Evolutionary conservation across 2,113 vertebrate genomes (phyloP), one percentile per base, ranked within the genome.

Genomic region (Caretta caretta): DNA sequence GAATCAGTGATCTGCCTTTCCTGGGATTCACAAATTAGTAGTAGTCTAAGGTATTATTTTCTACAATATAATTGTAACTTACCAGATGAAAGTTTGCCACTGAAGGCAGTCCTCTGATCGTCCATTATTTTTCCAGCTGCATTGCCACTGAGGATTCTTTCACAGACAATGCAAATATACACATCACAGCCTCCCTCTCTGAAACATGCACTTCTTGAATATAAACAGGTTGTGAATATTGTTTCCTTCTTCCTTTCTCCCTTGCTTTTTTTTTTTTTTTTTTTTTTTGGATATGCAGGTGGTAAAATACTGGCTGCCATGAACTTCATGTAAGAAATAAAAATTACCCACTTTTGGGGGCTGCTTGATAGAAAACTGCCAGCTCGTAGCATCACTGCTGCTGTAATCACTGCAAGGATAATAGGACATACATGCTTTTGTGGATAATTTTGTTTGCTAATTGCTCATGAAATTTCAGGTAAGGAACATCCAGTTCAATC

Each of bases 51-150:
- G 95, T 97, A 97, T 97, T 94, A 95, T 98, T 98, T 97, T 96
- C 96, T 98, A 81, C 3, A 10, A 95, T 95, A 95, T 97, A 98
- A 98, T 96, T 98, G 97, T 98, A 98, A 98, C 72, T 96, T 97
- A 94, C 57, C 92, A 94, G 96, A 94, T 97, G 96, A 96, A 98
- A 98, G 98, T 98, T 98, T 98, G 97, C 97, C 97, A 98, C 97
- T 91, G 95, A 97, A 98, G 97, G 96, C 93, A 97, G 93, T 96
- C 90, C 90, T 94, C 96, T 90, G 75, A 87, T 97, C 97, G 96
- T 97, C 97, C 96, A 96, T 97, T 97, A 97, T 98, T 97, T 97
- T 97, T 97, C 97, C 97, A 98, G 98, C 96, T 97, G 96, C 95
- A 96, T 91, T 59, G 80, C 92, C 93, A 91, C 96, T 88, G 56